Evolutionary conservation across 2,888 invertebrate species (phyloP).

Genomic region (Pyrgus malvae): DNA sequence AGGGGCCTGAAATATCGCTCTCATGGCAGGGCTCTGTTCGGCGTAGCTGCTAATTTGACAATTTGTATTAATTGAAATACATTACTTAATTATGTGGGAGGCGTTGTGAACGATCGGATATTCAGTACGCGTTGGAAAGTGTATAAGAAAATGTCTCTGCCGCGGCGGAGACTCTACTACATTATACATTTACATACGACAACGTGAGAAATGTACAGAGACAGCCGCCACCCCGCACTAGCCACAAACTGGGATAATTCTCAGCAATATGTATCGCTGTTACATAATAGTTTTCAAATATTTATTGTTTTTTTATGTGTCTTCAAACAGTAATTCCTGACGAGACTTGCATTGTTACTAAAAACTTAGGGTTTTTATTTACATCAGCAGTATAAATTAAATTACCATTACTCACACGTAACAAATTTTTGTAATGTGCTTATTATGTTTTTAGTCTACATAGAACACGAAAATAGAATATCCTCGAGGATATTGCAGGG

Average conservation of each 20-base stretch:
- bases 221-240: neutral
- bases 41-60: conserved; percentile 9
- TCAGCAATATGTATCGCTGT: neutral
- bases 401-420: too few species aligned
- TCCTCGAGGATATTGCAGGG: too few species aligned
- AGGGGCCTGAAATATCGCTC: neutral
- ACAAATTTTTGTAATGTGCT: too few species aligned
- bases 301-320: too few species aligned
- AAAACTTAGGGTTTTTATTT: too few species aligned
- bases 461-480: too few species aligned
- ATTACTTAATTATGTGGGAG: neutral
- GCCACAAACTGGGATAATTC: neutral
- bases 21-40: neutral
- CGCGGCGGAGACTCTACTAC: conserved; percentile 41
- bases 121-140: conserved; percentile 23
- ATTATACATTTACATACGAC: conserved; percentile 46
- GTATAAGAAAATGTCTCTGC: conserved; percentile 19
- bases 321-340: too few species aligned
- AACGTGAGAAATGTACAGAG: conserved; percentile 18
- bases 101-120: conserved; percentile 27
- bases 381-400: too few species aligned
- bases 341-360: too few species aligned
- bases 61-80: neutral
- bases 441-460: too few species aligned
- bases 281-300: neutral